Evolutionary conservation across 2,888 invertebrate species (phyloP).

Genomic region (Dione vanillae): DNA sequence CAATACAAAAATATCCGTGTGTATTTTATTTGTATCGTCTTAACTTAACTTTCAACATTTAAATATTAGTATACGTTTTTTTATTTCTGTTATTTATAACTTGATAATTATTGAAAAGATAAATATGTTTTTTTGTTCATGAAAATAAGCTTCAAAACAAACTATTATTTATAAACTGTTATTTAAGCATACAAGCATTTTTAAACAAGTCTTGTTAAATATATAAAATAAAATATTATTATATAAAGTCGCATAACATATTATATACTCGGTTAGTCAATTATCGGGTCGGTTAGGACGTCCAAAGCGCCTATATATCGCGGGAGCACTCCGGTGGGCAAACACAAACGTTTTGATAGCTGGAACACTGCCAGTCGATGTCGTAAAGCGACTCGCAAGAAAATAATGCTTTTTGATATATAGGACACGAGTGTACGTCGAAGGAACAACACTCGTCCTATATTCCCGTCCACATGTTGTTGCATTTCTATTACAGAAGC

Average conservation of each 20-base stretch:
- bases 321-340: conserved; percentile 51
- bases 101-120: too few relatives aligned
- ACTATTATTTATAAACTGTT: too few relatives aligned
- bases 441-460: conserved; percentile 7
- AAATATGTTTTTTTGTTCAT: too few relatives aligned
- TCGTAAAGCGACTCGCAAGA: conserved; percentile 36
- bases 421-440: conserved; percentile 16
- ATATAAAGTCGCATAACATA: not conserved
- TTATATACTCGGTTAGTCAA: conserved; percentile 31
- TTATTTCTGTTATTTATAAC: too few relatives aligned
- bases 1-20: not conserved
- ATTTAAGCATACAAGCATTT: too few relatives aligned
- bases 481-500: not conserved
- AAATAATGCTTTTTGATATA: conserved; percentile 38
- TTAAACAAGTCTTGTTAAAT: not conserved
- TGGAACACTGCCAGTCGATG: conserved; percentile 51
- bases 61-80: too few relatives aligned
- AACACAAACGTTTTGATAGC: conserved; percentile 49
- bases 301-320: conserved; percentile 32
- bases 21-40: not conserved
- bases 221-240: not conserved
- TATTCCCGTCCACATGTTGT: not conserved
- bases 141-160: too few relatives aligned
- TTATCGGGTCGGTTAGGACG: conserved; percentile 32
- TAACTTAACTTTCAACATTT: not conserved